These are phyloP conservation scores for Lamellibrachia columna DNA, from an alignment of 2,888 invertebrate species.

Conservation along the genomic window DNA sequence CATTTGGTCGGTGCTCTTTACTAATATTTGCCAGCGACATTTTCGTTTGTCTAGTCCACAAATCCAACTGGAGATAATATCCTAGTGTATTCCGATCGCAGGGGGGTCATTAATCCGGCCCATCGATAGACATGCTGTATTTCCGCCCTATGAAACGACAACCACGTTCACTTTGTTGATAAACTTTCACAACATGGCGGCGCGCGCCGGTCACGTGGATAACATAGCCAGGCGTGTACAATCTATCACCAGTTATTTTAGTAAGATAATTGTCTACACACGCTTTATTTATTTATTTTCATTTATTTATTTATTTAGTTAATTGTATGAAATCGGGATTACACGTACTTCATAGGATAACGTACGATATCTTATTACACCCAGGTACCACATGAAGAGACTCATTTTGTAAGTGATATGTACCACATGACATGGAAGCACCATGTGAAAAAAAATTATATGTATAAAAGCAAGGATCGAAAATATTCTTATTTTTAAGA, in stretches of 20 bases:
- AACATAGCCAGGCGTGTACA: background rate
- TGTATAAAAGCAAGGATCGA: no score
- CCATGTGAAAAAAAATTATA: no score
- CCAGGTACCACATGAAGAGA: no score
- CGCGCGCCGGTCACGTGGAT: background rate
- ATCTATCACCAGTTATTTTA: background rate
- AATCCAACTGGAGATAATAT: background rate
- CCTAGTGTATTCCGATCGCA: background rate
- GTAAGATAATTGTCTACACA: no score
- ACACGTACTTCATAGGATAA: no score
- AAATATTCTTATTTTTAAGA: no score
- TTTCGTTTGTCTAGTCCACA: background rate
- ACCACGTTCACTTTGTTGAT: slow-evolving; percentile 16
- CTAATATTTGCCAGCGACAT: slow-evolving; percentile 10
- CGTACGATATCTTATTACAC: no score
- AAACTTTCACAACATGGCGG: background rate
- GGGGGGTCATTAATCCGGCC: background rate
- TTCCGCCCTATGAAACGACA: background rate
- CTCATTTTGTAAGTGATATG: no score
- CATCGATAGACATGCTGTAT: background rate
- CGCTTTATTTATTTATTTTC: no score
- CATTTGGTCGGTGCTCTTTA: background rate
- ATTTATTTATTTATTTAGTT: no score
- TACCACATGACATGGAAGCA: no score
- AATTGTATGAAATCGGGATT: no score